A percentile compares a stretch with the other conserved stretches of the same genome.
Evolutionary conservation across 1,140 invertebrate genomes (phyloP).

Genomic region (Polyergus mexicanus): DNA sequence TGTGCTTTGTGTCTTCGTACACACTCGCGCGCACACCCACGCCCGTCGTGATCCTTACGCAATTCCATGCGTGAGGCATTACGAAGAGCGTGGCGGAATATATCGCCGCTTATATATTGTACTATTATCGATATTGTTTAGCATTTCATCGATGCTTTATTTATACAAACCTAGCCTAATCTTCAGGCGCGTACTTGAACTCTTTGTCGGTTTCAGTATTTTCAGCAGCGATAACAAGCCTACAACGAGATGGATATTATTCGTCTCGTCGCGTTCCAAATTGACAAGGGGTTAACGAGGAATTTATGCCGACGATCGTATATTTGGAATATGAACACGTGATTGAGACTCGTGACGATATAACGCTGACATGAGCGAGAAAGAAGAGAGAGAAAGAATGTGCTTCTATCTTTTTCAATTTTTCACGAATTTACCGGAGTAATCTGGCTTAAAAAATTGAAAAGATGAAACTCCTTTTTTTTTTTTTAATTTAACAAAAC

Average conservation of each 20-base stretch:
- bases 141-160: neutral
- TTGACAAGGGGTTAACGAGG: conserved; percentile 19
- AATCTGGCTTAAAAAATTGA: neutral
- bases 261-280: conserved; percentile 6
- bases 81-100: neutral
- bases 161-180: neutral
- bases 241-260: neutral
- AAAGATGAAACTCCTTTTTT: neutral
- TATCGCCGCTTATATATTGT: conserved; percentile 12
- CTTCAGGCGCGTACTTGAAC: conserved; percentile 18
- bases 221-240: conserved; percentile 22
- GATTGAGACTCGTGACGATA: neutral
- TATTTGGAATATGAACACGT: conserved; percentile 7
- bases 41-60: conserved; percentile 34
- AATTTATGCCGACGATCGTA: conserved; percentile 7
- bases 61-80: conserved; percentile 53
- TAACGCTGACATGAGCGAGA: too few relatives aligned
- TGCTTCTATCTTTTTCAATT: neutral
- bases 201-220: neutral
- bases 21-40: neutral
- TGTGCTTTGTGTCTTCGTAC: neutral
- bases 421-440: neutral
- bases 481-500: neutral
- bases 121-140: conserved; percentile 16
- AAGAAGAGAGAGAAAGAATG: too few relatives aligned